A percentile compares a stretch with the other conserved stretches of the same genome.
These are phyloP conservation scores for Amphiura filiformis DNA, from an alignment of 35 echinoderm and acorn worm genomes.

Conservation along the genomic window DNA sequence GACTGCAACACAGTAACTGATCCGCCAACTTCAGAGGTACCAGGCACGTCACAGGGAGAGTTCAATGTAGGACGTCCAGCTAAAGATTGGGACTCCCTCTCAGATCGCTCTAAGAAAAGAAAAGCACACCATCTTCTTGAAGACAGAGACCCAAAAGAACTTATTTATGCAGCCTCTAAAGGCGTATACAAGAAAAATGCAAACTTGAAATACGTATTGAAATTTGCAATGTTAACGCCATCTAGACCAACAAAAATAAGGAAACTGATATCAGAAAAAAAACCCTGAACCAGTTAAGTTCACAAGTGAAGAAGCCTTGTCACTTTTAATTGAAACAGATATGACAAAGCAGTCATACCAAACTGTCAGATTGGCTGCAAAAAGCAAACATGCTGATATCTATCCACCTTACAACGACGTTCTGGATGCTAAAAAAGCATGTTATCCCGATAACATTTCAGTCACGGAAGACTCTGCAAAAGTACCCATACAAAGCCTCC, in stretches of 20 bases:
- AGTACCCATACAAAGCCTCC: conserved; percentile 50
- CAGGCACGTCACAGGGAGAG: neutral
- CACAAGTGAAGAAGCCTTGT: conserved; percentile 55
- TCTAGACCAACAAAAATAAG: conserved; percentile 43
- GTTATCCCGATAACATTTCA: conserved; percentile 38
- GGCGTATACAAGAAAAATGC: conserved; percentile 44
- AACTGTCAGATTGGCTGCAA: conserved; percentile 27
- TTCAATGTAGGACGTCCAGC: neutral
- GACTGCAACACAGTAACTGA: neutral
- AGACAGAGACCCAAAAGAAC: conserved; percentile 34
- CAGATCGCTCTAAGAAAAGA: conserved; percentile 47
- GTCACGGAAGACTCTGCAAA: conserved; percentile 37
- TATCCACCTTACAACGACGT: conserved; percentile 49
- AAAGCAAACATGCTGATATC: conserved; percentile 39
- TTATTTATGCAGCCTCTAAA: conserved; percentile 55
- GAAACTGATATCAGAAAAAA: conserved; percentile 32
- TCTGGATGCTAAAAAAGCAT: conserved; percentile 38
- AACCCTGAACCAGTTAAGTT: neutral
- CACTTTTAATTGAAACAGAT: conserved; percentile 48
- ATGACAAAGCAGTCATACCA: conserved; percentile 57
- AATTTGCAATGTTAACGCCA: conserved; percentile 55
- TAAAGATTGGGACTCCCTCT: conserved; percentile 20
- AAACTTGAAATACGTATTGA: conserved; percentile 45
- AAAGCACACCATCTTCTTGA: conserved; percentile 51
- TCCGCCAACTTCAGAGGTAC: neutral